Base-by-base conservation (phyloP, 2,113 vertebrate genomes). In the Etheostoma spectabile region DNA sequence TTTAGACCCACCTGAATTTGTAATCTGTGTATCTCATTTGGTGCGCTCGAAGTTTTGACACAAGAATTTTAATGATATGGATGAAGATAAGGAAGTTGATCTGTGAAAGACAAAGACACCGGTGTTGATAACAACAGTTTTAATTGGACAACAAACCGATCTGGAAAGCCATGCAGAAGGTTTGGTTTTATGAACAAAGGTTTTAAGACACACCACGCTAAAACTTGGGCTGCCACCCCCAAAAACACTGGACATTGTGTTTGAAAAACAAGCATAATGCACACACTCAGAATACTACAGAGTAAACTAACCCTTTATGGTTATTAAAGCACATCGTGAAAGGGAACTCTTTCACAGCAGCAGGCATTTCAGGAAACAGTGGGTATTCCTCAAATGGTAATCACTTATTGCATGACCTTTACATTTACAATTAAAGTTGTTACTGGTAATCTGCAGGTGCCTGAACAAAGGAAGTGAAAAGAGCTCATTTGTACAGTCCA, bases 21-120 rank as follows among this genome's bases (percentile, higher is more conserved):
- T 97, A 99, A 94, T 99, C 98, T 0, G 96, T 96, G 92, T 96
- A 97, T 85, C 96, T 95, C 98, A 99, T 98, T 91, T 98, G 97
- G 66, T 96, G 97, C 0, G 98, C 97, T 0, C 95, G 94, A 78
- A 99, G 96, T 91, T 99, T 99, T 80, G 96, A 97, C 82, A 97
- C 88, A 0, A 99, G 96, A 57, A 99, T 97, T 91, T 96, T 96
- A 16, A 99, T 96, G 62, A 98, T 96, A 30, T 96, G 96, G 86
- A 99, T 93, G 55, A 99, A 99, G 91, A 99, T 97, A 74, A 96
- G 92, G 87, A 98, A 97, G 89, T 99, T 99, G 93, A 99, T 97
- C 98, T 99, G 94, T 13, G 21, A 56, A 63, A 82, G 33, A 77
- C 21, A 68, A 53, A 84, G 35, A 79, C 27, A 70, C 13, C 24